These are phyloP conservation scores for Tribolium freemani DNA, from an alignment of 2,888 invertebrate species.

Conservation along the genomic window DNA sequence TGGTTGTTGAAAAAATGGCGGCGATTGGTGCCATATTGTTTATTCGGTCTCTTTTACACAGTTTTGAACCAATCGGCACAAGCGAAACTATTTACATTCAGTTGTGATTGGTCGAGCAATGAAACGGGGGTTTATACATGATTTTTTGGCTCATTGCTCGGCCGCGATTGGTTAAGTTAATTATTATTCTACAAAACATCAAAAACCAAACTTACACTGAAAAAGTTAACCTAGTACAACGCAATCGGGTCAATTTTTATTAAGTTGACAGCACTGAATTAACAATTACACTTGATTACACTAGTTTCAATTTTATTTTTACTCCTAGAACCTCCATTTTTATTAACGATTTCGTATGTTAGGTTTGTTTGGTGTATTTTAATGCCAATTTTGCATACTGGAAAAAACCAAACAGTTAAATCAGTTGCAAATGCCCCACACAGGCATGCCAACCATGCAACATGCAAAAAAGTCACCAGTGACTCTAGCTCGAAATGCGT, in stretches of 20 bases:
- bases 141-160: conserved; percentile 6
- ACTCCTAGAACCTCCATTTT: conserved; percentile 34
- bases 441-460: conserved; percentile 35
- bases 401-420: conserved; percentile 40
- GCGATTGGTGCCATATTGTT: conserved; percentile 27
- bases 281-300: conserved; percentile 41
- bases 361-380: conserved; percentile 47
- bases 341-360: conserved; percentile 37
- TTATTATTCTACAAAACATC: conserved; percentile 42
- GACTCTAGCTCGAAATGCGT: conserved; percentile 34
- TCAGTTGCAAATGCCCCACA: conserved; percentile 8
- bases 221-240: conserved; percentile 37
- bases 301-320: conserved; percentile 42
- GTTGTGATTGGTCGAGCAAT: conserved; percentile 4
- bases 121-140: not conserved
- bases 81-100: conserved; percentile 39
- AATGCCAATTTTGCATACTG: conserved; percentile 54
- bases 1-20: conserved; percentile 40
- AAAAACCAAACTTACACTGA: conserved; percentile 39
- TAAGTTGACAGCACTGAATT: conserved; percentile 38
- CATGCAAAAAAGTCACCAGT: not conserved
- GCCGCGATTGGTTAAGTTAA: conserved; percentile 36
- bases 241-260: conserved; percentile 7
- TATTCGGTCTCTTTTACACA: conserved; percentile 8
- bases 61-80: conserved; percentile 36